phyloP scores from a whole-genome alignment of 1,140 invertebrate species.

The Euwallacea similis region DNA sequence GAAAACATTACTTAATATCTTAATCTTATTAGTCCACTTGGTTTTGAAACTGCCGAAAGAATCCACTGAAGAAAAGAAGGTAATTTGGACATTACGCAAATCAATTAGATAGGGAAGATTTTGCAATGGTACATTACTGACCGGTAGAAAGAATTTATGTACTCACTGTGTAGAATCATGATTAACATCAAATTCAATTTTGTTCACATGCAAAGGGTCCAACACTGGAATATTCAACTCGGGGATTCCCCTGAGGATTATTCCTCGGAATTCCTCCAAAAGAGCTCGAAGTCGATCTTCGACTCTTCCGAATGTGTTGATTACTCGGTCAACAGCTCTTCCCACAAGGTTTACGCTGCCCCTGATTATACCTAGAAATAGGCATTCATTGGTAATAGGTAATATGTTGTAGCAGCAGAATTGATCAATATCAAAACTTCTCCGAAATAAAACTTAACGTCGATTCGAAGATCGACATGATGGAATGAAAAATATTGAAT shows the following conservation, averaged over 20 bases:
- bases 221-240: constrained; percentile 51
- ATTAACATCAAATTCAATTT: constrained; percentile 49
- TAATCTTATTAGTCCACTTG: constrained; percentile 6
- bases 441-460: too few relatives aligned
- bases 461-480: too few relatives aligned
- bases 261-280: constrained; percentile 50
- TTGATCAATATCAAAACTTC: too few relatives aligned
- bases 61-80: not conserved
- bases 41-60: not conserved
- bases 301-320: constrained; percentile 47
- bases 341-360: constrained; percentile 47
- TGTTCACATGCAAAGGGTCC: constrained; percentile 50
- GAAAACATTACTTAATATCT: constrained; percentile 6
- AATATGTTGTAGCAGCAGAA: too few relatives aligned
- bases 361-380: constrained; percentile 45
- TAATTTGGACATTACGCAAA: not conserved
- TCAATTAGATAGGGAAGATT: too few relatives aligned
- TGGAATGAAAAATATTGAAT: too few relatives aligned
- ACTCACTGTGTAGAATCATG: constrained; percentile 50
- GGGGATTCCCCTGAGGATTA: constrained; percentile 49
- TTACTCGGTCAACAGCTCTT: constrained; percentile 46
- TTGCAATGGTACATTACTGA: too few relatives aligned
- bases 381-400: not conserved
- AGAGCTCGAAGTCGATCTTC: constrained; percentile 47
- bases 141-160: too few relatives aligned